A percentile compares a stretch with the other conserved stretches of the same genome.
These are phyloP conservation scores for Ernsta delagoae DNA, from an alignment of 2,888 invertebrate genomes.

Conservation along the genomic window DNA sequence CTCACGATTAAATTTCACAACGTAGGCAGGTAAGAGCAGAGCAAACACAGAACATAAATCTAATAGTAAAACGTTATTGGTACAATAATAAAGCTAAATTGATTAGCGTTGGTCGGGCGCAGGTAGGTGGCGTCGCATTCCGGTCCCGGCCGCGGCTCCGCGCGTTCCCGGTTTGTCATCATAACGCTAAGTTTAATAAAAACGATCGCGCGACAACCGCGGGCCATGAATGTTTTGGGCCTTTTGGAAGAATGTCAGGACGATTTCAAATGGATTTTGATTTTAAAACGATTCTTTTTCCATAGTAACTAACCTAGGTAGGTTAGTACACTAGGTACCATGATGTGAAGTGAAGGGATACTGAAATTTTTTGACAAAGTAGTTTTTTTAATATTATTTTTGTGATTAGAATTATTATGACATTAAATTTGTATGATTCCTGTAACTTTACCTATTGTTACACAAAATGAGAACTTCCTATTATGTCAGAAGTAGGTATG, in stretches of 20 bases:
- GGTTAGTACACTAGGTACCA: too few relatives aligned
- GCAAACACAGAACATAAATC: slow-evolving; percentile 16
- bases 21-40: slow-evolving; percentile 5
- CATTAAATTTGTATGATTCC: too few relatives aligned
- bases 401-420: too few relatives aligned
- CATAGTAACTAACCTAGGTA: background rate
- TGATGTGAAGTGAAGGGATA: too few relatives aligned
- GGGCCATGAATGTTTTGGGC: slow-evolving; percentile 14
- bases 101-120: slow-evolving; percentile 81
- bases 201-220: slow-evolving; percentile 27
- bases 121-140: slow-evolving; percentile 83
- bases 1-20: too few relatives aligned
- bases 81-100: slow-evolving; percentile 79
- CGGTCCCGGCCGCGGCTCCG: slow-evolving; percentile 55
- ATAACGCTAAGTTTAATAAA: slow-evolving; percentile 56
- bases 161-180: slow-evolving; percentile 58
- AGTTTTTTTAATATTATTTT: too few relatives aligned
- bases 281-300: background rate
- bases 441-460: too few relatives aligned
- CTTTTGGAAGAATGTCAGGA: background rate
- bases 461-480: too few relatives aligned
- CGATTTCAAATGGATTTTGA: background rate
- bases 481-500: too few relatives aligned
- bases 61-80: background rate
- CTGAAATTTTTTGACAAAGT: too few relatives aligned